These are phyloP conservation scores for Bradypodion pumilum DNA, from an alignment of 2,797 vertebrate genomes.

Conservation along the genomic window DNA sequence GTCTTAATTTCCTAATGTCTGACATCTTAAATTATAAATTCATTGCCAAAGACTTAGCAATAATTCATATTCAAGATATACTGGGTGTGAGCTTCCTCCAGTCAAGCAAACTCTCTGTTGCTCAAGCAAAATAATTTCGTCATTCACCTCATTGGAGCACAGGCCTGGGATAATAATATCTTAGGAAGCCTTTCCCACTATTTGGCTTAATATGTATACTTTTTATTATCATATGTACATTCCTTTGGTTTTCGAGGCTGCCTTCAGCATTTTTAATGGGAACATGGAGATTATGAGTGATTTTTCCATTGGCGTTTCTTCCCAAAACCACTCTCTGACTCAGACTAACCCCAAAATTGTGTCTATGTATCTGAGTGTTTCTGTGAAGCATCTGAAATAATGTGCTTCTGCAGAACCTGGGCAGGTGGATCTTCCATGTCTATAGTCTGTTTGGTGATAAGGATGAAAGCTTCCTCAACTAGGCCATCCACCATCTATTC, in stretches of 20 bases:
- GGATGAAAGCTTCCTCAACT: too few species aligned
- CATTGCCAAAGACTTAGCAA: background rate
- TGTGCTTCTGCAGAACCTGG: conserved; percentile 11
- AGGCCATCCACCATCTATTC: too few species aligned
- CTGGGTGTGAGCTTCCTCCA: conserved; percentile 8
- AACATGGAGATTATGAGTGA: conserved; percentile 58
- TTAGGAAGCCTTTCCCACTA: conserved; percentile 69
- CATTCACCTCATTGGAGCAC: conserved; percentile 56
- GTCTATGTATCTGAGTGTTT: conserved; percentile 32
- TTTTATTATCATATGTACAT: conserved; percentile 71
- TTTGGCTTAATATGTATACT: conserved; percentile 59
- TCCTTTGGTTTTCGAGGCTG: conserved; percentile 71
- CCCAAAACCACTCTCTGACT: conserved; percentile 71
- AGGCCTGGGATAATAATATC: conserved; percentile 70
- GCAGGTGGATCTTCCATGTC: background rate
- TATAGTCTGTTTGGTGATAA: background rate
- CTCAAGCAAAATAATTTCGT: conserved; percentile 59
- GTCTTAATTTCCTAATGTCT: background rate
- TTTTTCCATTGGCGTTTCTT: conserved; percentile 68
- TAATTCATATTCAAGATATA: background rate
- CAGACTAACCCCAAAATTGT: conserved; percentile 61
- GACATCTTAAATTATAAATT: background rate
- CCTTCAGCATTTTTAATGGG: conserved; percentile 62
- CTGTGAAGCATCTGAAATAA: conserved; percentile 31
- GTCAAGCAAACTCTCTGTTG: conserved; percentile 51